Evolutionary conservation across 2,797 vertebrate species (phyloP), one percentile per base, ranked within the genome.

Genomic region (Tachyglossus aculeatus): DNA sequence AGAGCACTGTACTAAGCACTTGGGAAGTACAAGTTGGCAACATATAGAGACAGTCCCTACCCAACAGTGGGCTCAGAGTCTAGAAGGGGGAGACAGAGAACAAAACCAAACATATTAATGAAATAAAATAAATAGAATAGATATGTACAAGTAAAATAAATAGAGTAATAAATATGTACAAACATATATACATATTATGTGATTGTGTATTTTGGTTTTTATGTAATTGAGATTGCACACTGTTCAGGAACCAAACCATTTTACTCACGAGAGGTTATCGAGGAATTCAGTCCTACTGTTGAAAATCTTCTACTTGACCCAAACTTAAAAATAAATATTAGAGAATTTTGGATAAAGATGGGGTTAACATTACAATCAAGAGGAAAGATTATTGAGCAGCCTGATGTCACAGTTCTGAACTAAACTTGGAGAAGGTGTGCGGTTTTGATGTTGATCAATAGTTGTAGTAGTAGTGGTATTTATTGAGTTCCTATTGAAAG

Each of bases 161-260:
- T n/a, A n/a, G n/a, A n/a, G n/a, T n/a, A n/a, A n/a, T n/a, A n/a
- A n/a, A n/a, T n/a, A n/a, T 48, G 51, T 43, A 21, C 29, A 62
- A 51, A 39, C 66, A 38, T 55, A 38, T 5, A 38, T 55, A 65
- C 22, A 59, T 59, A 44, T 48, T 53, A 31, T 59, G 38, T 21
- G 1, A 41, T 74, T 67, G 31, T 57, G 50, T n/a, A 8, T 62
- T 77, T 74, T n/a, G 27, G 18, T 71, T 62, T 68, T 24, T 41
- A 71, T 61, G 41, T 19, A 22, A 38, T 24, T 51, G 29, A 50
- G 47, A 33, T 74, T 71, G 66, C 18, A 27, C 36, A 39, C 47
- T 33, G 27, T 32, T 55, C 71, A 36, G 50, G 47, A n/a, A 40
- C 55, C 64, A 44, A 44, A 24, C 74, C n/a, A n/a, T n/a, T n/a